Evolutionary conservation across 2,797 vertebrate genomes (phyloP).

Genomic region (Rhinatrema bivittatum): DNA sequence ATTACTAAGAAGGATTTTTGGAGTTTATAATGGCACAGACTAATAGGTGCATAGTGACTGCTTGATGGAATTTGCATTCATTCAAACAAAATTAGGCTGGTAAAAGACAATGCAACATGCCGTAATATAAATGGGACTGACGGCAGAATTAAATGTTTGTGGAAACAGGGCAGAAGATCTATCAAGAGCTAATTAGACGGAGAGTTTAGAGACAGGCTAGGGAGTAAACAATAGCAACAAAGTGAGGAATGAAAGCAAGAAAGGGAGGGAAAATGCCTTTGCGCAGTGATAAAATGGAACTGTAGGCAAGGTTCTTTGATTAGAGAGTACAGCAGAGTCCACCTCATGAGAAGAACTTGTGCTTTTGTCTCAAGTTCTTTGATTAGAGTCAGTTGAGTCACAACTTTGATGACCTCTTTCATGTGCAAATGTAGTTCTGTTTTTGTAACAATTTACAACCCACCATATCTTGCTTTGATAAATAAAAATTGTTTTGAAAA

Average conservation of each 20-base stretch:
- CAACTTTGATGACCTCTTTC: slow-evolving; percentile 29
- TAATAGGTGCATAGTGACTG: slow-evolving; percentile 62
- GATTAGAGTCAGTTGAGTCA: slow-evolving; percentile 34
- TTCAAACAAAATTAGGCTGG: slow-evolving; percentile 66
- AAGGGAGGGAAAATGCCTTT: slow-evolving; percentile 34
- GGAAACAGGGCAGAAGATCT: slow-evolving; percentile 66
- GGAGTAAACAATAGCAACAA: slow-evolving; percentile 57
- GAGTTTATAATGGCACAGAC: slow-evolving; percentile 47
- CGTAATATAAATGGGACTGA: slow-evolving; percentile 63
- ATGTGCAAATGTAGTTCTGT: slow-evolving; percentile 17
- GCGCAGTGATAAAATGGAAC: slow-evolving; percentile 41
- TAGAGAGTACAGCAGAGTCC: slow-evolving; percentile 38
- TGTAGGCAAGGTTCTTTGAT: slow-evolving; percentile 51
- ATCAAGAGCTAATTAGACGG: slow-evolving; percentile 73
- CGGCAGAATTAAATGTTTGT: slow-evolving; percentile 68
- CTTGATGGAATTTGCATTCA: slow-evolving; percentile 71
- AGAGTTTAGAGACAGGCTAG: slow-evolving; percentile 49
- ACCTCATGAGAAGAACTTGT: slow-evolving; percentile 34
- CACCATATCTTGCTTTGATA: slow-evolving; percentile 14
- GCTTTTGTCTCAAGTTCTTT: slow-evolving; percentile 38
- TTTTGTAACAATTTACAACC: slow-evolving; percentile 28
- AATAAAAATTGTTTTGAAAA: background rate
- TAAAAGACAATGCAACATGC: slow-evolving; percentile 65
- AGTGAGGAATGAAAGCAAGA: slow-evolving; percentile 37
- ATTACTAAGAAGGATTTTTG: too few relatives aligned